Evolutionary conservation across 2,113 vertebrate species (phyloP).

Genomic region (Egretta garzetta): DNA sequence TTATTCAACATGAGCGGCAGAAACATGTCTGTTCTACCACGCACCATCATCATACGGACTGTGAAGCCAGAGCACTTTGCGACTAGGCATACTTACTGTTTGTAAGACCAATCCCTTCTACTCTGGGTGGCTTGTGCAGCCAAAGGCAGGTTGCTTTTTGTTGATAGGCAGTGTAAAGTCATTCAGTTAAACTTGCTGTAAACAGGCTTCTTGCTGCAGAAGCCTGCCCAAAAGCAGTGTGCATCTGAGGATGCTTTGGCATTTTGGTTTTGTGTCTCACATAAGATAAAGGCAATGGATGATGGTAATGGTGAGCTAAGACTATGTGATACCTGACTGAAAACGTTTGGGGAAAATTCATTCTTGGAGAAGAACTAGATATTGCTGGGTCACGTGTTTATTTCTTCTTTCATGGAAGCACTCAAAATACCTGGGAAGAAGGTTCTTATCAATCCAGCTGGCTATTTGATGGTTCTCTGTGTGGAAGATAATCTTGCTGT

Average conservation of each 20-base stretch:
- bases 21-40: accelerated
- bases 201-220: not conserved
- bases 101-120: not conserved
- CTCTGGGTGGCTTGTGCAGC: not conserved
- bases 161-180: not conserved
- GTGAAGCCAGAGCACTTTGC: not conserved
- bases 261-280: not conserved
- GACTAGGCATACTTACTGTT: not conserved
- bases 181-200: not conserved
- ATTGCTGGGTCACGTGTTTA: not conserved
- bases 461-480: not conserved
- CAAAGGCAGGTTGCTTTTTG: not conserved
- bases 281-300: not conserved
- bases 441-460: not conserved
- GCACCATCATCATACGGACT: accelerated
- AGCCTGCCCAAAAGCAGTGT: not conserved
- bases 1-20: not conserved
- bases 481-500: not conserved
- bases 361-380: not conserved
- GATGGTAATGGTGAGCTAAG: not conserved
- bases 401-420: not conserved
- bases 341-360: not conserved
- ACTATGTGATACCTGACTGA: not conserved
- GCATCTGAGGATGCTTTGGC: not conserved
- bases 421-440: not conserved